Base-by-base conservation (phyloP, 1,140 invertebrate species). In the Aphaenogaster ashmeadi region DNA sequence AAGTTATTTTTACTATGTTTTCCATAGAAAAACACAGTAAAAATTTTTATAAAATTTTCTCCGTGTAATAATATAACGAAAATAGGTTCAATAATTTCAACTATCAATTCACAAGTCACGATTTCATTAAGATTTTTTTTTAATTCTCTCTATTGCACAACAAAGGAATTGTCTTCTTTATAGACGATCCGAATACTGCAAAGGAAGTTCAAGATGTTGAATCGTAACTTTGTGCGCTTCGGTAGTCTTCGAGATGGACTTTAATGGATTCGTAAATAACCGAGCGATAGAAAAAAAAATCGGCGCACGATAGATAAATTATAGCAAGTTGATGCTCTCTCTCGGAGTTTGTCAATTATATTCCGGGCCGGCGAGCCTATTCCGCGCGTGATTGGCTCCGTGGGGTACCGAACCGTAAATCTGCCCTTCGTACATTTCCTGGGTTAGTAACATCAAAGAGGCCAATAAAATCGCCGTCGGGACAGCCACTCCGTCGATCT, bases 321-420 rank as follows among this genome's bases (percentile, higher is more conserved):
- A 85, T 54, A 27, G 69, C 33, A 71, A 81, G 83, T 77, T 64
- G 86, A 64, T 87, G 66, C 38, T 64, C 27, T 54, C 11, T 64
- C 27, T 54, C 11, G 18, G 56, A 86, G 80, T 78, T 89, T 90
- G 86, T 91, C 88, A 88, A 91, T 92, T 91, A 85, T 86, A 91
- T 90, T 87, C 67, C 83, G 27, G 67, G 9, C 58, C 38, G 44
- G 4, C 64, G 85, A 60, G 62, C 58, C 64, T 56, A 78, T 9
- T 66, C 27, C 27, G 38, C 79, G 78, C 81, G 89, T 60, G 78
- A 89, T 90, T 80, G 78, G 47, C 52, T 47, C 27, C 9, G 33
- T 8, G 36, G 47, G 21, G 69, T 87, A 89, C 62, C 86, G 87
- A 88, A 88, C 85, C 89, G 87, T 92, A 88, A 93, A 92, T 75